Base-by-base conservation (phyloP, 2,797 vertebrate genomes). In the Avahi laniger region DNA sequence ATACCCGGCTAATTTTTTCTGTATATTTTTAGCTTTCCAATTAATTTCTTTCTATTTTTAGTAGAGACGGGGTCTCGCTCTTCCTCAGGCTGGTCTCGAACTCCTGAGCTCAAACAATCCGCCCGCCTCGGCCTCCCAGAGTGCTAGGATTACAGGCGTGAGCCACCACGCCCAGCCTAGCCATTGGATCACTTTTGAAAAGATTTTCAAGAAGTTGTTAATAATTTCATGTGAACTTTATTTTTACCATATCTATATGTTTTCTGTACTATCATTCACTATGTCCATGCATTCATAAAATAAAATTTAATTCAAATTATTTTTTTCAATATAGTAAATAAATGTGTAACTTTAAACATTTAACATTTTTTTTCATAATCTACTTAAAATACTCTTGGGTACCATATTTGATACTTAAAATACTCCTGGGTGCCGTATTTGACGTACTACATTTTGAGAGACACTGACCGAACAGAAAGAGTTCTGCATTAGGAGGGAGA, bases 311-410 rank as follows among this genome's bases (percentile, higher is more conserved):
- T 82, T 84, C 26, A 79, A 80, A 91, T 75, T 70, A 69, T 70
- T 93, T 96, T 59, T 90, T 78, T 70, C 30, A 87, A 54, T 35
- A 14, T 89, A 57, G 91, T 65, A 83, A 94, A 70, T 46, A 90
- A 72, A 52, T 48, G 7, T 50, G 4, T 76, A 67, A 94, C 22
- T 78, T 94, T 50, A 54, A 91, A 76, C 38, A 38, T 73, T 92
- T 75, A 50, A 61, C 26, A 28, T 28, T 75, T 1, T 4, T 67
- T 59, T 79, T 35, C 28, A 33, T 69, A 52, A 54, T 33, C 26
- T 50, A 61, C 69, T 95, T 82, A 94, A 91, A 67, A 75, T 43
- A 79, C 28, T 82, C 43, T 91, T 79, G 78, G 26, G 57, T 43
- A 83, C 28, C n/a, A 41, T 24, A 81, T 38, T 67, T 85, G 33